A percentile compares a stretch with the other conserved stretches of the same genome.
phyloP scores from a whole-genome alignment of 2,113 vertebrate genomes.

The Fregata magnificens region DNA sequence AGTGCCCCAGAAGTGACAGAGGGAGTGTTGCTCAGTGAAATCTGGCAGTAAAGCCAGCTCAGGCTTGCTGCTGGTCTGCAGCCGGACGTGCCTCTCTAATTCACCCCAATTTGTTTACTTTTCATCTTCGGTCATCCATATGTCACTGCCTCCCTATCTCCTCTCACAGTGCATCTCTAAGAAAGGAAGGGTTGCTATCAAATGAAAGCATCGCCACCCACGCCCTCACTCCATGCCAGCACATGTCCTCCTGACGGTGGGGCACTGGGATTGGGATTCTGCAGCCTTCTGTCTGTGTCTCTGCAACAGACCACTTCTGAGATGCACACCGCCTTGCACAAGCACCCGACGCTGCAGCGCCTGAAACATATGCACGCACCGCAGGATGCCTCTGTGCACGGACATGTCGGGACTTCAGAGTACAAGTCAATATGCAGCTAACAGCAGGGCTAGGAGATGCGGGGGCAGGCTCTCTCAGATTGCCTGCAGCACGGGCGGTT shows the following conservation, averaged over 20 bases:
- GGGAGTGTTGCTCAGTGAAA: neutral
- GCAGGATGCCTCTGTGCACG: accelerated
- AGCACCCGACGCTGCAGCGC: neutral
- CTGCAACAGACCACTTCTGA: neutral
- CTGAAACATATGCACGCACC: neutral
- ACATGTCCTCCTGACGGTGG: accelerated
- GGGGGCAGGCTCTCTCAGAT: accelerated
- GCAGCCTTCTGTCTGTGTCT: neutral
- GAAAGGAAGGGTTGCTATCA: neutral
- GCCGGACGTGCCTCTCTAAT: neutral
- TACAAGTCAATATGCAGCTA: accelerated
- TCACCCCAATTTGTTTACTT: neutral
- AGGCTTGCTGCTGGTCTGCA: neutral
- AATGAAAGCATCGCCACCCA: accelerated
- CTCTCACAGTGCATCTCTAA: neutral
- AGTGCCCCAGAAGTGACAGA: neutral
- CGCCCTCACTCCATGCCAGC: accelerated
- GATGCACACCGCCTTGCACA: neutral
- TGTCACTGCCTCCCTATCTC: neutral
- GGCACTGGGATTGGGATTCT: neutral
- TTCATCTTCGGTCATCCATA: neutral
- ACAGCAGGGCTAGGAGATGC: accelerated
- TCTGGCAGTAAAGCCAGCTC: neutral
- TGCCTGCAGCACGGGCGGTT: neutral
- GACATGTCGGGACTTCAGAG: neutral